Conservation (phyloP, 2,113 vertebrate genomes). For the Nerophis ophidion region DNA sequence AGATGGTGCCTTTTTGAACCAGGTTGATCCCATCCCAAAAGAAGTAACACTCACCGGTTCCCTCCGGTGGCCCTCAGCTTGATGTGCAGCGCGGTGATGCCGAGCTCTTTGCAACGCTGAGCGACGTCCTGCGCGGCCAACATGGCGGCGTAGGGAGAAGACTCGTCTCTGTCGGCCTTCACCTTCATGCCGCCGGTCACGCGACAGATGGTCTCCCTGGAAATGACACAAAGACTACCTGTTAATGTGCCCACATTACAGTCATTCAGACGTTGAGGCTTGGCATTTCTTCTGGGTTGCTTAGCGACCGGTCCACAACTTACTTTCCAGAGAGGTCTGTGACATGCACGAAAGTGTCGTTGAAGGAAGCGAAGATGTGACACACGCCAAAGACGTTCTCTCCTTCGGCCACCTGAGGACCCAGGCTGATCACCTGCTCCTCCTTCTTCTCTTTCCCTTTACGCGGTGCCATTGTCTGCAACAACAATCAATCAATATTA, state of each 20-base stretch:
- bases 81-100: slow-evolving; percentile 95
- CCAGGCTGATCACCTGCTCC: slow-evolving; percentile 97
- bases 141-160: slow-evolving; percentile 95
- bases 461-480: slow-evolving; percentile 94
- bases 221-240: background rate
- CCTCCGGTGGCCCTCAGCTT: slow-evolving; percentile 94
- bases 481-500: background rate
- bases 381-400: slow-evolving; percentile 97
- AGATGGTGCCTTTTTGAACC: no score
- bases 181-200: slow-evolving; percentile 99
- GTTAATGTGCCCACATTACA: background rate
- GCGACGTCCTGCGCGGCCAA: slow-evolving; percentile 95
- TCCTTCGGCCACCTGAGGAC: slow-evolving; percentile 95
- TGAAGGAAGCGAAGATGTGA: slow-evolving; percentile 98
- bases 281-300: background rate
- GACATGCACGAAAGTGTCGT: slow-evolving; percentile 96
- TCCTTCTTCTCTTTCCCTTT: slow-evolving; percentile 99
- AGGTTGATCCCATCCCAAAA: no score
- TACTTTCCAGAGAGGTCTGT: slow-evolving; percentile 99
- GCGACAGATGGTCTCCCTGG: slow-evolving; percentile 94
- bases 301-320: slow-evolving; percentile 42
- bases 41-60: slow-evolving; percentile 71
- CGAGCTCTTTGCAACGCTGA: slow-evolving; percentile 95
- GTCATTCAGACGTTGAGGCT: background rate
- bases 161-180: slow-evolving; percentile 95